A percentile compares a stretch with the other conserved stretches of the same genome.
Conservation (phyloP, 2,113 vertebrate genomes). For the Rhodinocichla rosea region DNA sequence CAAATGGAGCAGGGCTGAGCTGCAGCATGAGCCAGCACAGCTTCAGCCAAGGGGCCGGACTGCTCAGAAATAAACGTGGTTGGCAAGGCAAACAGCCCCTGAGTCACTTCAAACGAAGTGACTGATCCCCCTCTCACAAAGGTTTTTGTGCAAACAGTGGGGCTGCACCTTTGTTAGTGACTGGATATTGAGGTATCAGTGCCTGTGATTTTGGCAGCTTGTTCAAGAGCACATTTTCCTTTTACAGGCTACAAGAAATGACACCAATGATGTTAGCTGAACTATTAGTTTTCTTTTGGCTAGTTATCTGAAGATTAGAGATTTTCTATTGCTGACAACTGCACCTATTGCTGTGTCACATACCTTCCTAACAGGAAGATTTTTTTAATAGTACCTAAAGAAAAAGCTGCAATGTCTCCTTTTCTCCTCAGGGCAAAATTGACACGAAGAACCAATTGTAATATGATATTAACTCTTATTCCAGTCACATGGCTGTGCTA, state of each 20-base stretch:
- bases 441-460: rapidly evolving
- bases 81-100: not conserved
- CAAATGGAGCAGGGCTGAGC: not conserved
- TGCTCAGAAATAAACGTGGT: not conserved
- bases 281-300: not conserved
- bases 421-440: not conserved
- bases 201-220: not conserved
- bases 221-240: not conserved
- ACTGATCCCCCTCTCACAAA: not conserved
- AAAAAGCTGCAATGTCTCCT: not conserved
- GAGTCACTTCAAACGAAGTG: not conserved
- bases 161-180: not conserved
- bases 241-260: not conserved
- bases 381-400: not conserved
- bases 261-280: not conserved
- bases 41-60: not conserved
- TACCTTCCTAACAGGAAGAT: not conserved
- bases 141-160: not conserved
- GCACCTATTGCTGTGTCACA: not conserved
- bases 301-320: not conserved
- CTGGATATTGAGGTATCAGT: not conserved
- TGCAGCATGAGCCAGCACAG: rapidly evolving
- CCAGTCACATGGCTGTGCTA: not conserved
- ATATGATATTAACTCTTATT: not conserved
- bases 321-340: not conserved